phyloP scores from a whole-genome alignment of 2,797 vertebrate genomes.

The Leuciscus waleckii region DNA sequence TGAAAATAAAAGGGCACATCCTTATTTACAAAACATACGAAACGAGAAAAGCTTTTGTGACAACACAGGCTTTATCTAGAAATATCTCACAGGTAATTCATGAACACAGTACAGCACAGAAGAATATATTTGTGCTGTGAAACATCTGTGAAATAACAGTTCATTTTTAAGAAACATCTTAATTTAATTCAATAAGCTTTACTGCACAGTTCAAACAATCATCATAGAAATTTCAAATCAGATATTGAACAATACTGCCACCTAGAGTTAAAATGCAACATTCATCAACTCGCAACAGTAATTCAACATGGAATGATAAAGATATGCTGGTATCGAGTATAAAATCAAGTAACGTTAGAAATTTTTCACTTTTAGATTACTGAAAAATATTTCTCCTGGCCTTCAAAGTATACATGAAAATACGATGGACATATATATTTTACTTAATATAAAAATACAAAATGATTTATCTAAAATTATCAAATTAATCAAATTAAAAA shows the following conservation, averaged over 20 bases:
- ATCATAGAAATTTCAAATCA: not conserved
- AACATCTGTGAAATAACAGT: not conserved
- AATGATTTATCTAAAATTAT: not conserved
- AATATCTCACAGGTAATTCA: not conserved
- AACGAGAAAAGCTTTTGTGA: not conserved
- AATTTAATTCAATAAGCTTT: not conserved
- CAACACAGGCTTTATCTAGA: not conserved
- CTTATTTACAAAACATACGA: not conserved
- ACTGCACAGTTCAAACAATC: not conserved
- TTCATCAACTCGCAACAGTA: not conserved
- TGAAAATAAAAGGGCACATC: not conserved
- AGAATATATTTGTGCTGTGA: not conserved
- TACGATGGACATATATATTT: not conserved
- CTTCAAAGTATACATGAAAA: not conserved
- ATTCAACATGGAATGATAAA: not conserved
- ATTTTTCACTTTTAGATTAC: not conserved
- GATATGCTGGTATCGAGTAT: not conserved
- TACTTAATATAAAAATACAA: slow-evolving; percentile 3
- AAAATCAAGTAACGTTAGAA: too few species aligned
- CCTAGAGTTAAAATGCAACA: slow-evolving; percentile 1
- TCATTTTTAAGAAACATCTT: not conserved
- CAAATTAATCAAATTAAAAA: not conserved
- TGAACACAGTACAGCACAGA: not conserved
- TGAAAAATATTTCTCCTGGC: not conserved
- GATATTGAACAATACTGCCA: slow-evolving; percentile 30